Evolutionary conservation across 2,888 invertebrate species (phyloP).

Genomic region (Entomobrya proxima): DNA sequence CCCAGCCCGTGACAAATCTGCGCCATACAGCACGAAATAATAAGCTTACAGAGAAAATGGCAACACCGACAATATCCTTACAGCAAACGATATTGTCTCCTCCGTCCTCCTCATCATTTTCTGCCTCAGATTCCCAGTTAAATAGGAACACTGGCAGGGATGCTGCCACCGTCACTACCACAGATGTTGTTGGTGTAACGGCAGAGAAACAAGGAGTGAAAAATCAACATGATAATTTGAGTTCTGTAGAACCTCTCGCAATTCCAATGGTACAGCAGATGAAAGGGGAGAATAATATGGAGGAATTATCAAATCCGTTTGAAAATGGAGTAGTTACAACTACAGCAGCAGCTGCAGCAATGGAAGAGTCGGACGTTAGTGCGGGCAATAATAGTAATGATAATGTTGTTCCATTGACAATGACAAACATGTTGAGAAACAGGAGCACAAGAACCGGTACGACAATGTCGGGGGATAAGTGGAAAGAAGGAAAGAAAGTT

Average conservation of each 20-base stretch:
- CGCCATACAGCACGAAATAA: constrained; percentile 54
- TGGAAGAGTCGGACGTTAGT: neutral
- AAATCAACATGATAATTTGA: neutral
- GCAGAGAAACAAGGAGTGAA: neutral
- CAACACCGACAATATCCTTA: neutral
- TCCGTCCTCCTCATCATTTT: neutral
- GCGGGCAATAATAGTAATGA: constrained; percentile 31
- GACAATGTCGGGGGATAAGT: neutral
- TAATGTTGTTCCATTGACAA: constrained; percentile 19
- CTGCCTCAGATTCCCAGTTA: neutral
- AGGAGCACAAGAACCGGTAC: neutral
- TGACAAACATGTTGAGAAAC: constrained; percentile 30
- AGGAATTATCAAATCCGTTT: constrained; percentile 2
- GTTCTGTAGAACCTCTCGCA: neutral
- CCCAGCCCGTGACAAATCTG: constrained; percentile 62
- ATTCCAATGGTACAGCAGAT: neutral
- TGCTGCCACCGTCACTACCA: neutral
- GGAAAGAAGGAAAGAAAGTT: constrained; percentile 4
- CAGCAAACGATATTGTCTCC: neutral
- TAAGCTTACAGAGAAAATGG: constrained; percentile 47
- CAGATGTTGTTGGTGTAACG: neutral
- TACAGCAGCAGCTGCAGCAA: neutral
- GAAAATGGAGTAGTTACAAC: neutral
- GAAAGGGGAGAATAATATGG: neutral
- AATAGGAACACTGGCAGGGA: neutral